Evolutionary conservation across 2,888 invertebrate species (phyloP).

Genomic region (Melieria picta): DNA sequence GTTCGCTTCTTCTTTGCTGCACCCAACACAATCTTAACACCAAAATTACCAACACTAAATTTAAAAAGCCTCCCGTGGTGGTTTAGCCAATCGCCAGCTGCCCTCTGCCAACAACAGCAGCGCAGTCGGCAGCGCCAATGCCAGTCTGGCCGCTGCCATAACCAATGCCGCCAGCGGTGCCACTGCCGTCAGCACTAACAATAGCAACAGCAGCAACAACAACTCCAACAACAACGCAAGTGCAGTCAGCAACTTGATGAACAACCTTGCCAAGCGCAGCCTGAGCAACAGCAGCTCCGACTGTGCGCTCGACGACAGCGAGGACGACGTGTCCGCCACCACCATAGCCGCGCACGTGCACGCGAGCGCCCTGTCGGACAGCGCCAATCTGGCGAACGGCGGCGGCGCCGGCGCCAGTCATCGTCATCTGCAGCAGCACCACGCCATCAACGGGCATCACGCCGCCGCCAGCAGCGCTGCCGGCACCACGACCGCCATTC

Average conservation of each 20-base stretch:
- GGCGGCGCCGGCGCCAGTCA: conserved; percentile 25
- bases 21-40: conserved; percentile 35
- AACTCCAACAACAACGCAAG: conserved; percentile 40
- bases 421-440: conserved; percentile 31
- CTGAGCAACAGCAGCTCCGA: conserved; percentile 55
- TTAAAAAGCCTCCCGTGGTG: conserved; percentile 75
- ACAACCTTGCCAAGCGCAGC: conserved; percentile 71
- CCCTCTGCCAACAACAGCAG: conserved; percentile 65
- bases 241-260: conserved; percentile 31
- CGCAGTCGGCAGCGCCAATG: conserved; percentile 40
- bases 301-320: conserved; percentile 60
- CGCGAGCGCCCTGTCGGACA: conserved; percentile 57
- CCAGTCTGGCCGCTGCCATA: conserved; percentile 42
- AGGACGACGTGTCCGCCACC: conserved; percentile 52
- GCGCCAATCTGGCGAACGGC: conserved; percentile 49
- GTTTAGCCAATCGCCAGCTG: conserved; percentile 78
- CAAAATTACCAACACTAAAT: conserved; percentile 25
- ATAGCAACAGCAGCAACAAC: conserved; percentile 39
- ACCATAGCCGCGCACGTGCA: conserved; percentile 46
- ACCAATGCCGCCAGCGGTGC: conserved; percentile 42
- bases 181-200: conserved; percentile 23
- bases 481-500: conserved; percentile 61
- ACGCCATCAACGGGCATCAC: conserved; percentile 28
- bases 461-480: conserved; percentile 36
- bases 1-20: conserved; percentile 38